These are phyloP conservation scores for Crocuta crocuta DNA, from an alignment of 2,113 vertebrate genomes.

Conservation along the genomic window DNA sequence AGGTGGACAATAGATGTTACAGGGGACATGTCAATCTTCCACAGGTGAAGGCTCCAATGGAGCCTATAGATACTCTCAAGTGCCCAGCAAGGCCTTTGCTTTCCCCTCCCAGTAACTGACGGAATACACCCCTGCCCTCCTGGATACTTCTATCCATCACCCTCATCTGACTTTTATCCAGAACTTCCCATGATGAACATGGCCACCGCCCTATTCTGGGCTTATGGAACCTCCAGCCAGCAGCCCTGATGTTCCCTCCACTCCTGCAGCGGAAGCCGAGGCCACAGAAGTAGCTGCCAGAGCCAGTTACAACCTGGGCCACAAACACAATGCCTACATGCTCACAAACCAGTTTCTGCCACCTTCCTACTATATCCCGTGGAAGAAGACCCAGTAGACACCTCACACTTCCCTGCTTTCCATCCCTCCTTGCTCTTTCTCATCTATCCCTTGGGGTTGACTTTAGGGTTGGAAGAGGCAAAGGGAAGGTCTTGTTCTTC, in stretches of 20 bases:
- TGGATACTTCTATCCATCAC: constrained; percentile 91
- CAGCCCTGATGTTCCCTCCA: constrained; percentile 90
- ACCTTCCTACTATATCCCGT: constrained; percentile 96
- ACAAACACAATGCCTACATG: constrained; percentile 93
- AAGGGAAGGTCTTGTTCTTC: not conserved
- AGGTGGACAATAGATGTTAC: constrained; percentile 96
- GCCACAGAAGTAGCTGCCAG: constrained; percentile 95
- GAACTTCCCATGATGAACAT: constrained; percentile 89
- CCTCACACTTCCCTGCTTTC: constrained; percentile 27
- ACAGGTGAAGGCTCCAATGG: constrained; percentile 92
- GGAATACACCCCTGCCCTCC: constrained; percentile 91
- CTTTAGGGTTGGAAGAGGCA: constrained; percentile 70
- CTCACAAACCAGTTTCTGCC: constrained; percentile 96
- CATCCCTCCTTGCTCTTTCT: constrained; percentile 40
- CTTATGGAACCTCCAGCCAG: constrained; percentile 90
- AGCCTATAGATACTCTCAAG: constrained; percentile 92
- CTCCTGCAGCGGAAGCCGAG: constrained; percentile 96
- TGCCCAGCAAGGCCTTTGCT: constrained; percentile 94
- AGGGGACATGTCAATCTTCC: constrained; percentile 96
- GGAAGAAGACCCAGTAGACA: constrained; percentile 95
- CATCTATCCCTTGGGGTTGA: constrained; percentile 72
- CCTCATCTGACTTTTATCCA: constrained; percentile 91
- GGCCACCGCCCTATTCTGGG: constrained; percentile 95
- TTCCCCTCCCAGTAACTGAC: constrained; percentile 90
- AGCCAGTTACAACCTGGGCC: constrained; percentile 89